Percentiles rank a stretch among this genome's conserved stretches.
Conservation (phyloP, 2,113 vertebrate species). For the Nibea albiflora region DNA sequence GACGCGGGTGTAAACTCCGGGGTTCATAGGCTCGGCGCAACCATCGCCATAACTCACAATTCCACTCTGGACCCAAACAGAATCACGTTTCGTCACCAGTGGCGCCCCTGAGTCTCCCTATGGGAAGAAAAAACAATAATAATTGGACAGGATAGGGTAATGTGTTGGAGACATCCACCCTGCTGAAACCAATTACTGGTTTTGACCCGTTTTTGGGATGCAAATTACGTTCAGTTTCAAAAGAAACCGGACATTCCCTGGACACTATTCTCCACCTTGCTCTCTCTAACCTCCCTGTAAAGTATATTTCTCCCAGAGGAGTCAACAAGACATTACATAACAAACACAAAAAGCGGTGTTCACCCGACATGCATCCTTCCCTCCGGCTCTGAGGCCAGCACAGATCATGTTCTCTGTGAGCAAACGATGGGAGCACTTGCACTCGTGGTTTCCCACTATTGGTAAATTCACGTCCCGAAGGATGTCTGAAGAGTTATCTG, state of each 20-base stretch:
- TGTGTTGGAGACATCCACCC: no score
- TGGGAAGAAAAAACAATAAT: neutral
- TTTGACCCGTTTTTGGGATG: neutral
- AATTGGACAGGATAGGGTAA: neutral
- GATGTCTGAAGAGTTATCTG: neutral
- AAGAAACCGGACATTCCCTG: neutral
- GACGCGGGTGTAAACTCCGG: slow-evolving; percentile 87
- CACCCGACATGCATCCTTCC: slow-evolving; percentile 79
- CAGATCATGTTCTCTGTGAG: slow-evolving; percentile 83
- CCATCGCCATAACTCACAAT: slow-evolving; percentile 88
- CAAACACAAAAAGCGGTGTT: neutral
- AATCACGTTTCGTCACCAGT: slow-evolving; percentile 77
- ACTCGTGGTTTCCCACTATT: slow-evolving; percentile 66
- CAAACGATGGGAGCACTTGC: neutral
- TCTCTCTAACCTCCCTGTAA: neutral
- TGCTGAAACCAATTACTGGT: no score
- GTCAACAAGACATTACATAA: neutral
- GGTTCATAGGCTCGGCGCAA: slow-evolving; percentile 83
- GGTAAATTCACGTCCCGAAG: slow-evolving; percentile 62
- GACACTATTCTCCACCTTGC: neutral
- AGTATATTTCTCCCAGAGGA: neutral
- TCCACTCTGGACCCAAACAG: slow-evolving; percentile 86
- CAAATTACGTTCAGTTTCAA: neutral
- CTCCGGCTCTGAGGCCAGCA: slow-evolving; percentile 75
- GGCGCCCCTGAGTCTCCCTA: slow-evolving; percentile 75